phyloP scores from a whole-genome alignment of 2,888 invertebrate genomes.

The Aphidius colemani region DNA sequence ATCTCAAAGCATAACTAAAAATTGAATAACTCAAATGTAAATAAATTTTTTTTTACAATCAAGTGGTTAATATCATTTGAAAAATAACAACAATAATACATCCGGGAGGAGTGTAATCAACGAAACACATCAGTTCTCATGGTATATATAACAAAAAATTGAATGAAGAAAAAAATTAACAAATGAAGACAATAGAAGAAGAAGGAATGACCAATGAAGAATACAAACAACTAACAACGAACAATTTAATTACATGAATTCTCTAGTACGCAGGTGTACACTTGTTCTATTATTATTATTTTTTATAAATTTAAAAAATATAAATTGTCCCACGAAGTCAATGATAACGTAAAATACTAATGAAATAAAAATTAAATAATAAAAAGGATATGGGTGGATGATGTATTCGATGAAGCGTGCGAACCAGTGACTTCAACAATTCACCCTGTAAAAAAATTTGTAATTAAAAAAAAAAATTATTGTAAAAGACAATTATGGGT shows the following conservation, averaged over 20 bases:
- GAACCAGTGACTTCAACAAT: conserved; percentile 20
- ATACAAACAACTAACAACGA: conserved; percentile 11
- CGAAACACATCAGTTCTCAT: not conserved
- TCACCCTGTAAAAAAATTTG: conserved; percentile 1
- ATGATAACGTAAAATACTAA: too few species aligned
- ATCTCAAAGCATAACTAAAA: too few species aligned
- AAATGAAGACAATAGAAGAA: not conserved
- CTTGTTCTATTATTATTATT: not conserved
- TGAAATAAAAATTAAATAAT: not conserved
- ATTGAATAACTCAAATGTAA: too few species aligned
- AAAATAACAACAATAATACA: too few species aligned
- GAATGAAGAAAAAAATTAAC: not conserved
- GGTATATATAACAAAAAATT: not conserved
- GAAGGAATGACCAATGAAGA: not conserved
- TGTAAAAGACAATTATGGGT: conserved; percentile 1
- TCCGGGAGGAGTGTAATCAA: too few species aligned
- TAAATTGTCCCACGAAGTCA: too few species aligned
- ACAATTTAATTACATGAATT: conserved; percentile 14
- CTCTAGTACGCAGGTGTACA: conserved; percentile 15
- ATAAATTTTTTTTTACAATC: too few species aligned
- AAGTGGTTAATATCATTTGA: too few species aligned
- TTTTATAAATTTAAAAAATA: too few species aligned
- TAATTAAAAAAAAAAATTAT: conserved; percentile 17
- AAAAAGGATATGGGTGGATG: conserved; percentile 3
- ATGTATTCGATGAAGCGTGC: conserved; percentile 23